Evolutionary conservation across 2,888 invertebrate genomes (phyloP), one percentile per base, ranked within the genome.

Genomic region (Drosophila parthenogenetica): DNA sequence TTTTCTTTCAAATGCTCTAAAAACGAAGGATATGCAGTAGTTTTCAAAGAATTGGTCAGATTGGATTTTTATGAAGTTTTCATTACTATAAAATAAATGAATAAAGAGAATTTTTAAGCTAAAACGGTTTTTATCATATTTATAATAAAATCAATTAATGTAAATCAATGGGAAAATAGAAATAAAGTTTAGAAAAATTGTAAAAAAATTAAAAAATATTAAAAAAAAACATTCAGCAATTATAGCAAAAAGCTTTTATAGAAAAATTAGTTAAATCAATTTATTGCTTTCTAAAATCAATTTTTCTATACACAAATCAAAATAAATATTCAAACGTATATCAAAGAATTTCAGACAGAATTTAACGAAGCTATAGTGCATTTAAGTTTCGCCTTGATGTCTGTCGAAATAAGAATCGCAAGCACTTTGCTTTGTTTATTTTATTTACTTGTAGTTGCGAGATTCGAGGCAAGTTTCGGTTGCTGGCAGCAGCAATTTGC

Each of bases 401-500:
- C 11, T 3, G 35, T 11, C 13, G 0, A 35, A 35, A 3, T 7
- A 35, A 17, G 17, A 17, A 11, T 17, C 13, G 2, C 17, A 13
- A 7, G 3, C 42, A 54, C n/a, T 43, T 54, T 43, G 25, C 16
- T 10, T 42, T 42, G 17, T 42, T 54, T 55, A 19, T 3, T 35
- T 43, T 19, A 45, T 55, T 43, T 55, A 35, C n/a, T 45, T 43
- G 17, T 55, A 35, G 17, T 45, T 43, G 17, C 10, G 42, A 32
- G 42, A 25, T 39, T 14, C 19, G 39, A 16, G 51, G 14, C 39
- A 39, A 39, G 39, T 32, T 49, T 49, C 13, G 22, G 39, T 22
- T 39, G 22, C 22, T 22, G 14, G 54, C 54, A 32, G 55, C 75
- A 61, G 71, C 79, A 81, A 83, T 86, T 83, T 81, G 71, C 63